Evolutionary conservation across 2,888 invertebrate genomes (phyloP), one percentile per base, ranked within the genome.

Genomic region (Psylliodes chrysocephalus): DNA sequence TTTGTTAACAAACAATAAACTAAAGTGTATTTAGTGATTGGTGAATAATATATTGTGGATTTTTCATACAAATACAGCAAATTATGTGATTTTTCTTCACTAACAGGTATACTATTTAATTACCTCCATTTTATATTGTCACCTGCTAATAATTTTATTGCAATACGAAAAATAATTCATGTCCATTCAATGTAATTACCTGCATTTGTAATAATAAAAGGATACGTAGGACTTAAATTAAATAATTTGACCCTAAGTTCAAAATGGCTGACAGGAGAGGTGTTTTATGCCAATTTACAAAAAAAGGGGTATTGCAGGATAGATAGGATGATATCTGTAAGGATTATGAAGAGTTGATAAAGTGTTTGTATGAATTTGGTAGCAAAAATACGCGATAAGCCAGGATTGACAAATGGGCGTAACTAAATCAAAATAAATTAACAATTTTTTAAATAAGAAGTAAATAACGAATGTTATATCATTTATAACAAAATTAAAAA

Each of bases 251-350:
- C 66, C 66, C 60, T 63, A 46, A 57, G 63, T 64, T 60, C 69
- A 69, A 69, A 66, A 69, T 69, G 69, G 69, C 69, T 69, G 69
- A 69, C 66, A 54, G 47, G 46, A 46, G 47, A 64, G 66, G 69
- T 64, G 66, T 69, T 69, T 69, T 57, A 62, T 63, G 56, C 57
- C 56, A 56, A 63, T 60, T 55, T 60, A 66, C 59, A 69, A 66
- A 69, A 67, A 69, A 66, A 69, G 64, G 14, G 38, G 38, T 38
- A 10, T 33, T n/a, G 4, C 22, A 22, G 22, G 6, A 6, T 6
- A 22, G 22, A 6, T n/a, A 22, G 2, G 3, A 4, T 22, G 22
- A 22, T 6, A 22, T 22, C 22, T 22, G 6, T 2, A 22, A 22
- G n/a, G n/a, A n/a, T n/a, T n/a, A n/a, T n/a, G n/a, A n/a, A n/a